These are phyloP conservation scores for Lycaon pictus DNA, from an alignment of 2,113 vertebrate genomes.

Conservation along the genomic window DNA sequence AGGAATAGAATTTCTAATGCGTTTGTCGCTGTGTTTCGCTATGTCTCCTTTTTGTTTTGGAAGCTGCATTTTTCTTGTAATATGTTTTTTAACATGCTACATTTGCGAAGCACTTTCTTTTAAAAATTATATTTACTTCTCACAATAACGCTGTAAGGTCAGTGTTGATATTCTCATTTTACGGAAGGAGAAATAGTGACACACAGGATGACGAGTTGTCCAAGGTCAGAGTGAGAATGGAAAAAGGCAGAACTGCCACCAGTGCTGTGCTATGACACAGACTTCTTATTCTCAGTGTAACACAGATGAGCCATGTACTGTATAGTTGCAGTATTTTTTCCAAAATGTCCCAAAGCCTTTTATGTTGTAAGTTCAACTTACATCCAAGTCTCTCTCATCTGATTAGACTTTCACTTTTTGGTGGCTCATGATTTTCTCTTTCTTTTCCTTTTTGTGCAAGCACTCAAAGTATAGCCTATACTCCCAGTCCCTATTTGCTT, in stretches of 20 bases:
- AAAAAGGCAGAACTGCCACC: not conserved
- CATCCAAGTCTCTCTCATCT: not conserved
- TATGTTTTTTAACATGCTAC: not conserved
- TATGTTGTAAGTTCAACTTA: not conserved
- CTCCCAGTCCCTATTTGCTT: not conserved
- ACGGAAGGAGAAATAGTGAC: not conserved
- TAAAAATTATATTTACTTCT: conserved; percentile 28
- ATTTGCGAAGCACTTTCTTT: not conserved
- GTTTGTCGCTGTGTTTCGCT: not conserved
- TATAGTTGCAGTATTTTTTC: not conserved
- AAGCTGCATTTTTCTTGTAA: not conserved
- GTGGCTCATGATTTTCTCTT: not conserved
- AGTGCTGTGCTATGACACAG: not conserved
- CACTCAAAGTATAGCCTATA: not conserved
- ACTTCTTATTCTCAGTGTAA: no score
- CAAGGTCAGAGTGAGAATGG: not conserved
- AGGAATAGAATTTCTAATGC: not conserved
- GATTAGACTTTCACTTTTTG: not conserved
- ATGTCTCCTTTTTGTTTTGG: not conserved
- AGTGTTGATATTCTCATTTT: conserved; percentile 28
- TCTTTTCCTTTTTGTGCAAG: not conserved
- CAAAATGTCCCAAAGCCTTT: not conserved
- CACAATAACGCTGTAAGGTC: not conserved
- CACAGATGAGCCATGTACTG: not conserved
- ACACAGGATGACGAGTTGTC: not conserved